Evolutionary conservation across 2,888 invertebrate species (phyloP).

Genomic region (Abscondita cerata): DNA sequence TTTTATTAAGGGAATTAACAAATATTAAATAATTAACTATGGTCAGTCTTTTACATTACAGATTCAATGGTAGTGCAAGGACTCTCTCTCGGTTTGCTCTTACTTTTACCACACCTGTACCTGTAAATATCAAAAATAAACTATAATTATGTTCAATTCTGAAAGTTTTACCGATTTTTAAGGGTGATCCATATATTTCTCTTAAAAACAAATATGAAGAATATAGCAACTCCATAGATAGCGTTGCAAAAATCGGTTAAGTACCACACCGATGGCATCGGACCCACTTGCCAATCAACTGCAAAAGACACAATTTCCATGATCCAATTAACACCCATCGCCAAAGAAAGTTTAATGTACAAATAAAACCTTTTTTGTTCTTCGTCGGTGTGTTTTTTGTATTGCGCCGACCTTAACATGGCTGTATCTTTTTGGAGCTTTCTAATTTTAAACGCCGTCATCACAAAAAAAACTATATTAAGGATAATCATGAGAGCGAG

Average conservation of each 20-base stretch:
- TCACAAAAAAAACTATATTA: slow-evolving; percentile 71
- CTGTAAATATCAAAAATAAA: too few species aligned
- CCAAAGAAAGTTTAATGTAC: slow-evolving; percentile 80
- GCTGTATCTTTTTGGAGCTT: slow-evolving; percentile 71
- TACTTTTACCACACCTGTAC: too few species aligned
- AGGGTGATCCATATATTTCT: slow-evolving; percentile 68
- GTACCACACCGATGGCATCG: slow-evolving; percentile 65
- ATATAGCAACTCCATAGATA: slow-evolving; percentile 72
- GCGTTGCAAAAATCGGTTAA: slow-evolving; percentile 72
- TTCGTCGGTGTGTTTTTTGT: slow-evolving; percentile 65
- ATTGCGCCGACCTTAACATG: slow-evolving; percentile 68
- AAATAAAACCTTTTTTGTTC: slow-evolving; percentile 71
- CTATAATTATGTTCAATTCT: too few species aligned
- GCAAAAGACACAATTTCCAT: slow-evolving; percentile 79
- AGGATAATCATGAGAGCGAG: slow-evolving; percentile 69
- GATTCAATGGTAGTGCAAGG: too few species aligned
- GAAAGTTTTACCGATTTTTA: slow-evolving; percentile 69
- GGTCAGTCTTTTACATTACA: too few species aligned
- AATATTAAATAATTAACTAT: too few species aligned
- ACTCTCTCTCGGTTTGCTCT: too few species aligned
- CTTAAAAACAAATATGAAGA: slow-evolving; percentile 77
- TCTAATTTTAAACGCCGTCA: slow-evolving; percentile 72
- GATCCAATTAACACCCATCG: slow-evolving; percentile 87
- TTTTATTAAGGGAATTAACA: too few species aligned
- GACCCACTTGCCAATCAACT: slow-evolving; percentile 51